Evolutionary conservation across 2,113 vertebrate species (phyloP).

Genomic region (Zonotrichia leucophrys): DNA sequence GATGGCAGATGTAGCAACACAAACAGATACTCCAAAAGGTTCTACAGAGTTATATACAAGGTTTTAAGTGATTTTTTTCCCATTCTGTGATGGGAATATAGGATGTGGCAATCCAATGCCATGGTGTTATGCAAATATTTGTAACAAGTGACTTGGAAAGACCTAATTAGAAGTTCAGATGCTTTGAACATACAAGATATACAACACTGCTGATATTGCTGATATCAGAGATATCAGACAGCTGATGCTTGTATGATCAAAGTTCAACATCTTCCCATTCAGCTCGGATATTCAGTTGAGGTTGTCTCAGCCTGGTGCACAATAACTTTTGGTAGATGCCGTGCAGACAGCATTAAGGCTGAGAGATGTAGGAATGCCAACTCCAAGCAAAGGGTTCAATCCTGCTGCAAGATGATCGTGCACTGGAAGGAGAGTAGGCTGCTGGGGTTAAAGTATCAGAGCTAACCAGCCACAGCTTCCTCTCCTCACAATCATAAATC

Average conservation of each 20-base stretch:
- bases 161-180: slow-evolving; percentile 15
- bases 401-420: background rate
- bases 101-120: background rate
- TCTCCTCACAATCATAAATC: background rate
- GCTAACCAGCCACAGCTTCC: background rate
- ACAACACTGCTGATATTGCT: slow-evolving; percentile 25
- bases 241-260: background rate
- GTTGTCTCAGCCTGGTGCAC: background rate
- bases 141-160: background rate
- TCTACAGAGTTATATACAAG: background rate
- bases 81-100: background rate
- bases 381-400: background rate
- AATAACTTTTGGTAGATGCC: background rate
- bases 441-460: background rate
- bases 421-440: background rate
- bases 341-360: background rate
- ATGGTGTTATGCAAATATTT: background rate
- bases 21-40: background rate
- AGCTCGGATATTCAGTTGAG: background rate
- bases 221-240: slow-evolving; percentile 28
- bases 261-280: background rate
- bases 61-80: background rate
- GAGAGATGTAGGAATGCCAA: background rate
- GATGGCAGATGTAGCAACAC: background rate
- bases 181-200: slow-evolving; percentile 3